A percentile compares a stretch with the other conserved stretches of the same genome.
These are phyloP conservation scores for Scleropages formosus DNA, from an alignment of 2,797 vertebrate genomes.

Conservation along the genomic window DNA sequence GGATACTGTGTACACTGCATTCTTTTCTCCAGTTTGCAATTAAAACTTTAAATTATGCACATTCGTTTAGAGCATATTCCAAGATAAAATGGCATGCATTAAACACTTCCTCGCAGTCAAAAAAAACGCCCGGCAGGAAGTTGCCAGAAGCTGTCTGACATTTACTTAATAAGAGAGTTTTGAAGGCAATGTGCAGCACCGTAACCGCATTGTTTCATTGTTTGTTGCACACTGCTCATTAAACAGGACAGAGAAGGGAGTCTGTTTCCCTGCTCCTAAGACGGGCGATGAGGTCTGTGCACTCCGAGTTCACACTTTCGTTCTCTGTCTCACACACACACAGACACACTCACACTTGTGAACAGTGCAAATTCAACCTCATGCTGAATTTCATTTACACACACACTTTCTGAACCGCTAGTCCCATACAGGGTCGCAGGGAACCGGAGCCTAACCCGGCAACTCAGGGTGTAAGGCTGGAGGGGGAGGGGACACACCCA, in stretches of 20 bases:
- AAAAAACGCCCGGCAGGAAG: slow-evolving; percentile 48
- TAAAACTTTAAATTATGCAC: slow-evolving; percentile 47
- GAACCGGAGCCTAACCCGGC: too few relatives aligned
- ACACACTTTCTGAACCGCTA: too few relatives aligned
- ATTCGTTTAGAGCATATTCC: slow-evolving; percentile 45
- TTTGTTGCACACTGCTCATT: slow-evolving; percentile 11
- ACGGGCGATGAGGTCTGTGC: too few relatives aligned
- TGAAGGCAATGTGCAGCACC: slow-evolving; percentile 17
- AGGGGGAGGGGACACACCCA: too few relatives aligned
- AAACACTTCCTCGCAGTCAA: slow-evolving; percentile 49
- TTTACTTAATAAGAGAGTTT: slow-evolving; percentile 33
- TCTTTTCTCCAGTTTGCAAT: slow-evolving; percentile 30
- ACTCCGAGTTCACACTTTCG: too few relatives aligned
- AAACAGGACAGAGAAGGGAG: neutral
- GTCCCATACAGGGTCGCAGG: too few relatives aligned
- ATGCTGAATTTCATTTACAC: too few relatives aligned
- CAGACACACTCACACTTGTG: too few relatives aligned
- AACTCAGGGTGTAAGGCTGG: too few relatives aligned
- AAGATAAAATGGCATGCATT: slow-evolving; percentile 49
- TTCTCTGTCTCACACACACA: too few relatives aligned
- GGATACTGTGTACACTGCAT: slow-evolving; percentile 26
- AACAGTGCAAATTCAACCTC: too few relatives aligned
- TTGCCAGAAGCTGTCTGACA: slow-evolving; percentile 26
- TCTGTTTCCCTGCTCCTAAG: too few relatives aligned
- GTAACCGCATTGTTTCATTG: neutral